Base-by-base conservation (phyloP, 2,888 invertebrate species). In the Amphipoea oculea region DNA sequence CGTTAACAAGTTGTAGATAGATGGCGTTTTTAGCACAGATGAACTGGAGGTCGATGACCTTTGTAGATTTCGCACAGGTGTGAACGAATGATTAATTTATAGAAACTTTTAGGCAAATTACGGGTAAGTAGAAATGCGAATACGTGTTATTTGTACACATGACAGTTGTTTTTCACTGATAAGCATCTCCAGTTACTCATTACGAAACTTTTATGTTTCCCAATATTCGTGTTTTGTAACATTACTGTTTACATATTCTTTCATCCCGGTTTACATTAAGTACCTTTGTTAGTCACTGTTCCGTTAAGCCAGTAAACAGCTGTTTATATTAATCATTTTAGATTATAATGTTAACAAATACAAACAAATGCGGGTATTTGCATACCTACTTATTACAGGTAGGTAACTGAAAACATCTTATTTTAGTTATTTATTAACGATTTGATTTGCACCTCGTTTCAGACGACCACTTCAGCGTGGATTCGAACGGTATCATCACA, bases 381-480 rank as follows among this genome's bases (percentile, higher is more conserved):
- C 68, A 73, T 63, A 14, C 51, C 42, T 62, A 12, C 51, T 51
- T 62, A 12, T 5, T 40, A 40, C 4, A 40, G 40, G 2, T 3
- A 45, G 1, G 40, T 14, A 42, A 63, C 11, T 11, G 6, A 29
- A 65, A 66, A 65, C n/a, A 71, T 40, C 12, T 48, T 54, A n/a
- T 57, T 20, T 40, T 29, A 63, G 14, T 48, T 81, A 1, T 60
- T 68, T 51, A 60, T 2, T 75, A 63, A 81, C 12, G 4, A 66
- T 62, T 48, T 69, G 1, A 23, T 67, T 65, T 79, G 20, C 45
- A 63, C 36, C 45, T 81, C 72, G n/a, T 96, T 96, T 73, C 98
- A 88, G 99, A 99, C 94, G 99, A 99, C 92, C 99, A 99, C 95
- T 99, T 99, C 94, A 98, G 98, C 85, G 99, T 99, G 20, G 99